Conservation (phyloP, 2,797 vertebrate genomes). For the Toxotes lorentzi region DNA sequence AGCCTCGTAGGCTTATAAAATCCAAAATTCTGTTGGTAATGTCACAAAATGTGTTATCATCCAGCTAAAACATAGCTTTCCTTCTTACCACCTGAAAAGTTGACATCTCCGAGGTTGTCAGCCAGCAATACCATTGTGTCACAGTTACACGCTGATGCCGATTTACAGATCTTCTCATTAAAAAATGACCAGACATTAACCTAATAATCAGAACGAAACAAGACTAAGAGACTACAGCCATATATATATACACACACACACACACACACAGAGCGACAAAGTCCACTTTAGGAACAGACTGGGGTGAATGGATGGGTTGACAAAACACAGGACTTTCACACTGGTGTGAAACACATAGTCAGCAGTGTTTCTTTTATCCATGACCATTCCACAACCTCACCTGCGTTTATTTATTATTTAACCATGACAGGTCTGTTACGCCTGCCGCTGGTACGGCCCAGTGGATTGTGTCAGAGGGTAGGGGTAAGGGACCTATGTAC, state of each 20-base stretch:
- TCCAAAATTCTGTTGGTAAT: background rate
- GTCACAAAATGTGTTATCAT: background rate
- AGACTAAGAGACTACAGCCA: background rate
- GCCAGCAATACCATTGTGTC: background rate
- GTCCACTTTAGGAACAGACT: background rate
- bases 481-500: background rate
- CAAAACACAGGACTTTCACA: too few relatives aligned
- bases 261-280: too few relatives aligned
- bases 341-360: background rate
- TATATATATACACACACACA: too few relatives aligned
- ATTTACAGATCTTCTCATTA: background rate
- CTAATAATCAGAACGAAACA: background rate
- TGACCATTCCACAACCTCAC: background rate
- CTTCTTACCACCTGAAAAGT: background rate
- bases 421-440: background rate
- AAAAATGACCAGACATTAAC: too few relatives aligned
- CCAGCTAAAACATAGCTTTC: background rate
- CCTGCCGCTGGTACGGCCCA: background rate
- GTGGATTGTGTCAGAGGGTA: background rate
- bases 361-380: background rate
- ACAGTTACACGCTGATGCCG: background rate
- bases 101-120: background rate
- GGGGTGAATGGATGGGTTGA: background rate
- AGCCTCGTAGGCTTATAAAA: background rate
- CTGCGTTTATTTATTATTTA: background rate